phyloP scores from a whole-genome alignment of 2,113 vertebrate species.

The Lamprotornis superbus region DNA sequence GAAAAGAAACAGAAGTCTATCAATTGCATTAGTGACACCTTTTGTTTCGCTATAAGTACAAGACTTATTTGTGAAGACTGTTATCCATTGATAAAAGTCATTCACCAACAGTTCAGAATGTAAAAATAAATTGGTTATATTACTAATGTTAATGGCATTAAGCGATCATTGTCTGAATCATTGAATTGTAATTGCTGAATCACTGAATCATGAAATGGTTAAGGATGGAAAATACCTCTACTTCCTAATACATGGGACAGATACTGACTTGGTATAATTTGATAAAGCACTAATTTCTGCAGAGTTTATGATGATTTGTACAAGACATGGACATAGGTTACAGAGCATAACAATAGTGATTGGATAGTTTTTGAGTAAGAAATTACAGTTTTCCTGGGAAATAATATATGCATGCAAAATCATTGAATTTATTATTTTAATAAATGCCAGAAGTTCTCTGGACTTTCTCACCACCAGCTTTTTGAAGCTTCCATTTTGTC shows the following conservation, averaged over 20 bases:
- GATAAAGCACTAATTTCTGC: not conserved
- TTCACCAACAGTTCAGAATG: not conserved
- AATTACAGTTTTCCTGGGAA: not conserved
- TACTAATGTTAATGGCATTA: not conserved
- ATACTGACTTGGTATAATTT: not conserved
- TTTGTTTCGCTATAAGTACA: not conserved
- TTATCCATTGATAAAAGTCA: not conserved
- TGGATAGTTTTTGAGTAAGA: not conserved
- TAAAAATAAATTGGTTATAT: not conserved
- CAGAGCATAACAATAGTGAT: not conserved
- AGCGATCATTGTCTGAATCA: not conserved
- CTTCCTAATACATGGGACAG: not conserved
- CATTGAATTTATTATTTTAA: not conserved
- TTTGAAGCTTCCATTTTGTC: not conserved
- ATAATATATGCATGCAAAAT: accelerated
- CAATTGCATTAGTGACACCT: not conserved
- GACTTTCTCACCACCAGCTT: not conserved
- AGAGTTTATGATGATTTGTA: not conserved
- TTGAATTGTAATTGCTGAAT: not conserved
- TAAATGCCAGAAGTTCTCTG: not conserved
- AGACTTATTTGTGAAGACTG: not conserved
- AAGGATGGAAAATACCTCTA: not conserved
- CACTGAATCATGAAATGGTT: not conserved
- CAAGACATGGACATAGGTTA: not conserved
- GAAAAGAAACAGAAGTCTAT: not conserved